Evolutionary conservation across 2,888 invertebrate species (phyloP).

Genomic region (Tenthredo scrophulariae): DNA sequence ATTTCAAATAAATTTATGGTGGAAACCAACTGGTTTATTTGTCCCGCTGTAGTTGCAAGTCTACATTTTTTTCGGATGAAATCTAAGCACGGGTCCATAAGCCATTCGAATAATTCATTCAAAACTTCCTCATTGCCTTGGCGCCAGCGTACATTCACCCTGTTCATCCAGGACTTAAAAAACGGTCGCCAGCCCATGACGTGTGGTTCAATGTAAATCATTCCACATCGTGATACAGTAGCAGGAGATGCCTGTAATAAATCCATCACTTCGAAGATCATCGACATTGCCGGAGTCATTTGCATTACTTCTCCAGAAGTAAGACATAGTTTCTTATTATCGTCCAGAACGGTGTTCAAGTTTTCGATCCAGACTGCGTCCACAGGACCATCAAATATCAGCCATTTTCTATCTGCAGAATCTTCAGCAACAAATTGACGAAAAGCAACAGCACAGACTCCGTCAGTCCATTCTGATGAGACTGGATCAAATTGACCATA

Average conservation of each 20-base stretch:
- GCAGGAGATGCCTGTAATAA: constrained; percentile 92
- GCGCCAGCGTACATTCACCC: constrained; percentile 83
- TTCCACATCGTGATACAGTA: constrained; percentile 93
- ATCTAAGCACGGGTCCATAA: constrained; percentile 87
- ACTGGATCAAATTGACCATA: constrained; percentile 95
- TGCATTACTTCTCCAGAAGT: constrained; percentile 94
- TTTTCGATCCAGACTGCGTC: constrained; percentile 96
- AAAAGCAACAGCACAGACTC: constrained; percentile 90
- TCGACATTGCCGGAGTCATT: constrained; percentile 89
- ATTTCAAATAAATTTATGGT: constrained; percentile 89
- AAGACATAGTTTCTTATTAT: constrained; percentile 92
- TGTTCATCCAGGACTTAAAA: constrained; percentile 89
- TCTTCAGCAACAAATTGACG: constrained; percentile 88
- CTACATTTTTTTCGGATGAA: constrained; percentile 87
- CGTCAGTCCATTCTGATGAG: constrained; percentile 95
- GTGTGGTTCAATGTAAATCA: constrained; percentile 93
- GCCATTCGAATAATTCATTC: constrained; percentile 86
- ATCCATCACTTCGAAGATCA: constrained; percentile 94
- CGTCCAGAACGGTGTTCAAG: constrained; percentile 93
- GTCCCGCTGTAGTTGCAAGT: constrained; percentile 84
- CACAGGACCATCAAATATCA: constrained; percentile 95
- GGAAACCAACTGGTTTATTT: constrained; percentile 86
- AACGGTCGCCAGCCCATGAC: constrained; percentile 92
- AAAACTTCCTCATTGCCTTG: constrained; percentile 83
- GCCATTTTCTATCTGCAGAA: constrained; percentile 91